Base-by-base conservation (phyloP, 2,113 vertebrate species). In the Aplodontia rufa region DNA sequence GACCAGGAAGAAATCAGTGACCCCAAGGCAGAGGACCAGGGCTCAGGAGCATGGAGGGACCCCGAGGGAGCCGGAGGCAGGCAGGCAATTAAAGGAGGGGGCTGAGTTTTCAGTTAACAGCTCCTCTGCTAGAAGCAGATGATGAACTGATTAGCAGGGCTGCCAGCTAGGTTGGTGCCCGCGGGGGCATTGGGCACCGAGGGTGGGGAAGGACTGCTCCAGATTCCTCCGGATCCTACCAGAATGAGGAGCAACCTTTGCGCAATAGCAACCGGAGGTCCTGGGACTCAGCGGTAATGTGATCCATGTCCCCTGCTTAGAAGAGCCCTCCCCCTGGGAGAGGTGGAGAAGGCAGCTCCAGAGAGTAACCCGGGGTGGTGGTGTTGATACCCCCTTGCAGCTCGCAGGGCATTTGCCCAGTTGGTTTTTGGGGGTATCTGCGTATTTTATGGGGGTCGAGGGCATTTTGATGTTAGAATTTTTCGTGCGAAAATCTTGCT, bases 61-160 rank as follows among this genome's bases (percentile, higher is more conserved):
- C 11, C 17, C 0, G 6, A 90, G 78, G 53, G 49, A 71, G 37
- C 68, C 6, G 66, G 75, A 71, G 96, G 86, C 69, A 51, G 82
- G 96, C 60, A 1, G 49, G 64, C 92, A 86, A 55, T 94, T 95
- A 75, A 96, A 94, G 62, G 75, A 96, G 79, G 85, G 85, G 78
- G 79, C 78, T 87, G 96, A 92, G 76, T 92, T 97, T 95, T 95
- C 93, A 97, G 89, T 98, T 86, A 95, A 87, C 37, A 92, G 53
- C 55, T 96, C 12, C 51, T 90, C 64, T 0, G 24, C 81, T 35
- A 6, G 58, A 81, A 81, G 83, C 24, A 69, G 94, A 72, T 95
- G 95, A 95, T 96, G 86, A 97, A 93, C 3, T 0, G 85, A 94
- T 96, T 92, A 94, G 66, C 47, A 62, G 53, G 72, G 53, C 68